Conservation (phyloP, 2,888 invertebrate species). For the Elgonia sp. region DNA sequence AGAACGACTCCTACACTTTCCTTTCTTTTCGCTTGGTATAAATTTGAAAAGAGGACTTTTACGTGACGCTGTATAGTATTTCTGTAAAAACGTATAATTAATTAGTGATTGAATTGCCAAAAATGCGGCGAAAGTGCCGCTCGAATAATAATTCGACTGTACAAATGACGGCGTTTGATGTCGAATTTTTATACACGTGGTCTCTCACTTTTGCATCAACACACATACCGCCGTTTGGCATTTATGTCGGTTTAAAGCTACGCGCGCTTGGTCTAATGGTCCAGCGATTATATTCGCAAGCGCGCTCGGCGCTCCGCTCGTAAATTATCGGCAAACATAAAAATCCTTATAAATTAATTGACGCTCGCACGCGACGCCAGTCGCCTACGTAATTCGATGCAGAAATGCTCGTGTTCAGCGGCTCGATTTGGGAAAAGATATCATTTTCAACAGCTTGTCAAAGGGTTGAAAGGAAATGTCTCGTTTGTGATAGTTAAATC, state of each 20-base stretch:
- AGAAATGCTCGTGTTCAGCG: constrained; percentile 34
- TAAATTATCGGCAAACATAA: constrained; percentile 58
- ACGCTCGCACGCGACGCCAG: constrained; percentile 57
- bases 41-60: neutral
- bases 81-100: constrained; percentile 10
- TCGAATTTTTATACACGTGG: constrained; percentile 46
- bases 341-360: constrained; percentile 65
- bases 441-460: constrained; percentile 20
- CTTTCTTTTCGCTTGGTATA: neutral
- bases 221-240: constrained; percentile 56
- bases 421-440: constrained; percentile 3
- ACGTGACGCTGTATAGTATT: neutral
- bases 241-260: constrained; percentile 52
- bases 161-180: constrained; percentile 38
- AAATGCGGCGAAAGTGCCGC: constrained; percentile 15
- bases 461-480: constrained; percentile 12
- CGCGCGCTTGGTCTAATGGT: constrained; percentile 63
- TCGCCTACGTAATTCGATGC: constrained; percentile 50
- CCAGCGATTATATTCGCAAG: constrained; percentile 53
- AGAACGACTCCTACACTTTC: neutral
- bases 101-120: constrained; percentile 20
- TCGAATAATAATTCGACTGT: constrained; percentile 43
- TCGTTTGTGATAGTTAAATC: neutral
- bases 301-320: constrained; percentile 28
- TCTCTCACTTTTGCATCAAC: constrained; percentile 40